Evolutionary conservation across 2,797 vertebrate genomes (phyloP).

Genomic region (Rousettus madagascariensis): DNA sequence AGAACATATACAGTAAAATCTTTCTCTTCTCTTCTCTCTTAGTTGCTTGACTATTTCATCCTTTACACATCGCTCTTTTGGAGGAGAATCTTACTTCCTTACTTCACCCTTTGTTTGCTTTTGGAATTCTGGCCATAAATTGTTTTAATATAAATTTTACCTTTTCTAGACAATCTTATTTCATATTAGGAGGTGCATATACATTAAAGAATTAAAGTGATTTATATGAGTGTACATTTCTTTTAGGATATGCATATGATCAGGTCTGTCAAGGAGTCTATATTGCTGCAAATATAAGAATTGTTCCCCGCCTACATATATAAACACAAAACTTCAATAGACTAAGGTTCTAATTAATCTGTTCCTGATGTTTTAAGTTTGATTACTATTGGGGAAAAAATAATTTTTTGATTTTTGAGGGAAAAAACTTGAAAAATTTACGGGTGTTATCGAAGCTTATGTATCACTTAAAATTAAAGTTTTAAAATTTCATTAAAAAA

Average conservation of each 20-base stretch:
- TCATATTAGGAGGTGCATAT: background rate
- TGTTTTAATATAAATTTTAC: conserved; percentile 19
- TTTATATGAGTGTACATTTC: background rate
- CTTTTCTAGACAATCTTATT: conserved; percentile 36
- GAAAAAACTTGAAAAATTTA: conserved; percentile 37
- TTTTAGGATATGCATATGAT: background rate
- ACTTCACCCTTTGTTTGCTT: conserved; percentile 37
- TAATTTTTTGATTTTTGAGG: conserved; percentile 19
- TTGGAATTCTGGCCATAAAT: background rate
- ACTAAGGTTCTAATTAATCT: background rate
- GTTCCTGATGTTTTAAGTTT: background rate
- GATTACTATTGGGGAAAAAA: background rate
- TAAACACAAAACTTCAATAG: background rate
- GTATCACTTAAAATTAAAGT: background rate
- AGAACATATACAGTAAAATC: background rate
- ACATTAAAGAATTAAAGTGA: conserved; percentile 18
- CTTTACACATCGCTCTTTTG: background rate
- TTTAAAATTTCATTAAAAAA: conserved; percentile 29
- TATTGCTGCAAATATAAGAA: conserved; percentile 4
- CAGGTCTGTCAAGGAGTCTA: background rate
- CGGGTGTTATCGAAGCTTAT: background rate
- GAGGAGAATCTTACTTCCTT: background rate
- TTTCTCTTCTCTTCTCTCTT: background rate
- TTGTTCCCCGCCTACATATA: background rate
- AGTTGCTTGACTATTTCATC: background rate